Percentiles rank a stretch among this genome's conserved stretches.
These are phyloP conservation scores for Bembecia ichneumoniformis DNA, from an alignment of 2,888 invertebrate species.

Conservation along the genomic window DNA sequence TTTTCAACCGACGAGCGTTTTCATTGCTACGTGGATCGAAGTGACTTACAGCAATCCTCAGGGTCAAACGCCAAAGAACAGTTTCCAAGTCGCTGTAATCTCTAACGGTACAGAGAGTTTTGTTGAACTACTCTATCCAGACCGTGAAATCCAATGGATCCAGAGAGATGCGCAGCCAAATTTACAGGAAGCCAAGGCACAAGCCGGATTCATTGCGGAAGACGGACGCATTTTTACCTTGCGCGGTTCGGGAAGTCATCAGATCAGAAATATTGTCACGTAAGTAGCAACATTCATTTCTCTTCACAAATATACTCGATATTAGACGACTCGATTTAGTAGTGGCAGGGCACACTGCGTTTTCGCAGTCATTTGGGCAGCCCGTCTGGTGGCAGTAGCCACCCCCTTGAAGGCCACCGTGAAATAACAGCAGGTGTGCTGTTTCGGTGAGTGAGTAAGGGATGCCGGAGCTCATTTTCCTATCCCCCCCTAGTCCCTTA, in stretches of 20 bases:
- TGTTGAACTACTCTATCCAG: conserved; percentile 89
- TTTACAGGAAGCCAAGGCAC: conserved; percentile 90
- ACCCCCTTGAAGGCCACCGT: too few species aligned
- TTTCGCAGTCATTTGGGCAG: too few species aligned
- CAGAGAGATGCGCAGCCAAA: conserved; percentile 84
- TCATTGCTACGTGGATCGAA: conserved; percentile 92
- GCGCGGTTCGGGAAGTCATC: conserved; percentile 93
- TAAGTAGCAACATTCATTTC: conserved; percentile 40
- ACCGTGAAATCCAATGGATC: conserved; percentile 92
- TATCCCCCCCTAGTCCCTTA: too few species aligned
- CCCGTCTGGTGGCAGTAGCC: too few species aligned
- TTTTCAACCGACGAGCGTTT: conserved; percentile 83
- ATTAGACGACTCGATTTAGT: too few species aligned
- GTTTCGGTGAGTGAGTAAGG: too few species aligned
- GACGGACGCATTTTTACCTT: conserved; percentile 83
- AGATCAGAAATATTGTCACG: conserved; percentile 84
- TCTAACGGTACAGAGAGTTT: conserved; percentile 86
- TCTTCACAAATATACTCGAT: too few species aligned
- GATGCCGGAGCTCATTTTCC: too few species aligned
- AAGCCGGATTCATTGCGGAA: conserved; percentile 91
- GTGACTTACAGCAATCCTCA: conserved; percentile 83
- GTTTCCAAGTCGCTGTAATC: conserved; percentile 81
- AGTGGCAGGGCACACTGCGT: too few species aligned
- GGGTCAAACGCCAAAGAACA: conserved; percentile 84
- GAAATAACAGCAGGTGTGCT: too few species aligned